Base-by-base conservation (phyloP, 1,140 invertebrate species). In the Brachionus sp. region DNA sequence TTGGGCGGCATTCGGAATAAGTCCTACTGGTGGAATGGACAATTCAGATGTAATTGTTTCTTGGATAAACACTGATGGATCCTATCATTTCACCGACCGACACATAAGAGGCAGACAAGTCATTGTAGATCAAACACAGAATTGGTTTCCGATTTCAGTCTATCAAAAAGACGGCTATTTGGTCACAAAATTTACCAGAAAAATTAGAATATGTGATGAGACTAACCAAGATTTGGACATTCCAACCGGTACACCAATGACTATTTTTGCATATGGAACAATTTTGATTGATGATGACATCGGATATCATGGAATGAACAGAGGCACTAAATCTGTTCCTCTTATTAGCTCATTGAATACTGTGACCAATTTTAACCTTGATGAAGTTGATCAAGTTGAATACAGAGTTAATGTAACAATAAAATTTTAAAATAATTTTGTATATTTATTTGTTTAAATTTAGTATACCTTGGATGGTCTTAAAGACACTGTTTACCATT, bases 21-120 rank as follows among this genome's bases (percentile, higher is more conserved):
- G 50, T 62, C 83, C 83, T 12, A 78, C 35, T 66, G 83, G 83
- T 42, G 83, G 83, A 10, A 84, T 84, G 83, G 53, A 84, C 13
- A 44, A 57, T 19, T 84, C 83, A 7, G 83, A 84, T 46, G 83
- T 84, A 13, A 44, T 84, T 44, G 46, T 84, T 37, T 57, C 39
- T 29, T 84, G 77, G 70, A 64, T 84, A 7, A 77, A 84, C n/a
- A 57, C 23, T 23, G 46, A 73, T 33, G 57, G 77, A 1, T 23
- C 64, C 7, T 33, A 73, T 19, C 33, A 64, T 44, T 75, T 84
- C 75, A 57, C 50, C 2, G 77, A 80, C 25, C 35, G 77, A 19
- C 62, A 57, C 16, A 80, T 80, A 7, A 62, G 19, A 62, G 77
- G 77, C 5, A 80, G 50, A 66, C 4, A 62, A 66, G 77, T 80